Base-by-base conservation (phyloP, 2,888 invertebrate genomes). In the Mesorhabditis sp. region DNA sequence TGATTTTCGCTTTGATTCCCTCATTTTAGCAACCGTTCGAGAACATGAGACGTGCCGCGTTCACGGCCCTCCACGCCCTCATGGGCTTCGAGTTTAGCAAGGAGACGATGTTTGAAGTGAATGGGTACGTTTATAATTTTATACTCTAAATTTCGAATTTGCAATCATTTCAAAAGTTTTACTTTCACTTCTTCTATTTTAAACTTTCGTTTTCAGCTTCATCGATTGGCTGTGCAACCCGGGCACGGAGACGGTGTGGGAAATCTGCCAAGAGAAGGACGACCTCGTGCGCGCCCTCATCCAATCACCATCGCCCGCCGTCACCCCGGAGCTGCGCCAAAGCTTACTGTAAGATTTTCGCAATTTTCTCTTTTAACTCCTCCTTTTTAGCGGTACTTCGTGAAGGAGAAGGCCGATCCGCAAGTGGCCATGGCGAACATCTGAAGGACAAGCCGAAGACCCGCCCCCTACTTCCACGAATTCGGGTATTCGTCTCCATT, bases 181-280 rank as follows among this genome's bases (percentile, higher is more conserved):
- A n/a, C 7, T n/a, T 13, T 13, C n/a, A 50, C 58, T 50, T 50
- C 10, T 50, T 2, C n/a, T 50, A 13, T n/a, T 50, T 50, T 50
- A 50, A 50, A 13, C 58, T 50, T 50, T 50, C 58, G 58, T 13
- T 50, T 50, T 50, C n/a, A 50, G 58, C n/a, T 50, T 50, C 58
- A 50, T n/a, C n/a, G 58, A 50, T n/a, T 50, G 58, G 58, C 58
- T 50, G 7, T 10, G 7, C 10, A 50, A 50, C 7, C 7, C 7
- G 7, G n/a, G 10, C 10, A 50, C 58, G 10, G 58, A 50, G 58
- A 50, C 58, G 58, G 10, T 13, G n/a, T 50, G 58, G 58, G 58
- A 50, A 50, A 50, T n/a, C 7, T 10, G 10, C n/a, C 58, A 50
- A 50, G 58, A 10, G 10, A 50, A 50, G n/a, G 58, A 50, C 10